phyloP scores from a whole-genome alignment of 1,140 invertebrate genomes.

The Zaprionus camerounensis region DNA sequence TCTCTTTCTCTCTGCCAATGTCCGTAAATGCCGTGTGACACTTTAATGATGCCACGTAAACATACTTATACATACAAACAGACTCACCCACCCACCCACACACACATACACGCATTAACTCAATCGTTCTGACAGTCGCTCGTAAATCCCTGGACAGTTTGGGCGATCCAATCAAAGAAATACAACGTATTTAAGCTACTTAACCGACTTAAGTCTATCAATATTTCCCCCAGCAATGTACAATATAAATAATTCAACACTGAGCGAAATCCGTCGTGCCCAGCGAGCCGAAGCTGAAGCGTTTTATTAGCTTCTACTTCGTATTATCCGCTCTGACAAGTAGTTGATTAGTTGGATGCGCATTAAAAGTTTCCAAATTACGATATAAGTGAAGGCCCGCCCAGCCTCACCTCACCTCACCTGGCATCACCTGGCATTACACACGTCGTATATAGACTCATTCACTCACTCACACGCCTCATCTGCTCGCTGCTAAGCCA shows the following conservation, averaged over 20 bases:
- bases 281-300: not conserved
- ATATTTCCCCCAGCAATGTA: slow-evolving; percentile 24
- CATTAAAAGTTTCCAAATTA: slow-evolving; percentile 3
- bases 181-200: slow-evolving; percentile 42
- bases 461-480: not conserved
- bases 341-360: not conserved
- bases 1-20: not conserved
- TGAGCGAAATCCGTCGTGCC: not conserved
- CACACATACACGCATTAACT: not conserved
- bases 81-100: not conserved
- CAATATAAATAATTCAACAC: slow-evolving; percentile 9
- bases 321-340: not conserved
- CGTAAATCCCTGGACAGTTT: slow-evolving; percentile 31
- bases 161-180: slow-evolving; percentile 15
- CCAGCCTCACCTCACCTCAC: too few relatives aligned
- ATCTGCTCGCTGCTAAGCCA: not conserved
- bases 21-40: slow-evolving; percentile 31
- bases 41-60: slow-evolving; percentile 45
- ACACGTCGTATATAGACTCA: not conserved
- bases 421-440: not conserved
- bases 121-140: slow-evolving; percentile 22
- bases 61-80: slow-evolving; percentile 8
- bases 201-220: slow-evolving; percentile 47
- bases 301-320: not conserved
- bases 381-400: not conserved